Evolutionary conservation across 23 tunicate genomes (phyloP).

Genomic region (Trididemnum clinides): DNA sequence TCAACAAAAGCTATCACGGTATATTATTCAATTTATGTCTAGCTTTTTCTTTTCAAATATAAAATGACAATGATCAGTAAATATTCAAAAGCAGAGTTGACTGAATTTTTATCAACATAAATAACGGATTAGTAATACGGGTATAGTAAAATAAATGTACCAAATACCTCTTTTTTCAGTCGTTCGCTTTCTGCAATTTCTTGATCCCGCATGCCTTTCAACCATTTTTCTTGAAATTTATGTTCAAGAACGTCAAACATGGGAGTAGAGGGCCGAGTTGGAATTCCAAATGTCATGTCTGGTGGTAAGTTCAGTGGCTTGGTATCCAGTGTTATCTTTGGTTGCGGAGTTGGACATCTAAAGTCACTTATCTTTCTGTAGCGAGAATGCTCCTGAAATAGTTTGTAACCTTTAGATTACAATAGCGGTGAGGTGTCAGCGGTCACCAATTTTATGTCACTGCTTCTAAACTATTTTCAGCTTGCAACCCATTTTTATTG

Average conservation of each 20-base stretch:
- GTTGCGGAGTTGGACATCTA: neutral
- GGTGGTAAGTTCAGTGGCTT: neutral
- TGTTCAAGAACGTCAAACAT: neutral
- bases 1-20: too few species aligned
- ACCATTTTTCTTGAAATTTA: constrained; percentile 9
- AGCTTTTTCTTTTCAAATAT: too few species aligned
- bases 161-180: neutral
- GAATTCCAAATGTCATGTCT: constrained; percentile 1
- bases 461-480: neutral
- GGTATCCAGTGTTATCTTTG: neutral
- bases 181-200: neutral
- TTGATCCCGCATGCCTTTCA: neutral
- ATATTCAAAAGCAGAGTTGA: too few species aligned
- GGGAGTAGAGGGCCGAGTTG: constrained; percentile 2
- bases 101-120: neutral
- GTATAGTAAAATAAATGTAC: neutral
- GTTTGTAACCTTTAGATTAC: too few species aligned
- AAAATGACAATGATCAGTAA: too few species aligned
- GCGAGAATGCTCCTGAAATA: neutral
- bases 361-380: neutral
- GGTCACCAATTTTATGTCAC: too few species aligned
- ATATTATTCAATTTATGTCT: too few species aligned
- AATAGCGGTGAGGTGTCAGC: too few species aligned
- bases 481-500: neutral
- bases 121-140: neutral